Conservation (phyloP, 2,113 vertebrate species). For the Pungitius pungitius region DNA sequence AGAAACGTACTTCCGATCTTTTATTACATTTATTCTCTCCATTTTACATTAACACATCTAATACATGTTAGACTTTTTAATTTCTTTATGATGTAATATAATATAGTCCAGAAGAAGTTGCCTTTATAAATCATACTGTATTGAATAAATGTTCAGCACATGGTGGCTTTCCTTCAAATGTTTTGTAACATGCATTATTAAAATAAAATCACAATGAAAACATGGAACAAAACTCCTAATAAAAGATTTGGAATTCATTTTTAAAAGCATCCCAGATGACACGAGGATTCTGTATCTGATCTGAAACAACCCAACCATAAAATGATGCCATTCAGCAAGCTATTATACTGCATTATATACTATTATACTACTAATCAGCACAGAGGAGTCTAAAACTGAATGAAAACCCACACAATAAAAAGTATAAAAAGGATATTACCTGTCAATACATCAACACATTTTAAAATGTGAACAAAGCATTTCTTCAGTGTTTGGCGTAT, state of each 20-base stretch:
- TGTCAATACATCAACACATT: neutral
- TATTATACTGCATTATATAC: too few relatives aligned
- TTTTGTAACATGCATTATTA: conserved; percentile 1
- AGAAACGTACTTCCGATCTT: neutral
- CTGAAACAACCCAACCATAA: conserved; percentile 73
- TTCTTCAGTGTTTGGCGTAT: neutral
- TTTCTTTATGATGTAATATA: neutral
- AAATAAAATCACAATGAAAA: conserved; percentile 6
- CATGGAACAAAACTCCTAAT: conserved; percentile 33
- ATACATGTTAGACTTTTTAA: neutral
- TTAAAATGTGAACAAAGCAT: conserved; percentile 23
- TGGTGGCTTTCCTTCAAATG: too few relatives aligned
- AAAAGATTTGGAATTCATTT: conserved; percentile 48
- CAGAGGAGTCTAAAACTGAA: conserved; percentile 42
- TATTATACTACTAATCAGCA: conserved; percentile 75
- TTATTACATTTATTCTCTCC: neutral
- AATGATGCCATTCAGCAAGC: conserved; percentile 69
- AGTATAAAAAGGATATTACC: too few relatives aligned
- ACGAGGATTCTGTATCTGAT: conserved; percentile 54
- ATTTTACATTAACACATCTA: neutral
- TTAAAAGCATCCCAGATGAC: conserved; percentile 45
- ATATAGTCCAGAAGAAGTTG: neutral
- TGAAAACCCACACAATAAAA: conserved; percentile 53
- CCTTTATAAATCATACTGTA: neutral
- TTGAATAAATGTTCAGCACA: neutral